A percentile compares a stretch with the other conserved stretches of the same genome.
phyloP scores from a whole-genome alignment of 2,888 invertebrate genomes.

The Rhorus exstirpatorius region DNA sequence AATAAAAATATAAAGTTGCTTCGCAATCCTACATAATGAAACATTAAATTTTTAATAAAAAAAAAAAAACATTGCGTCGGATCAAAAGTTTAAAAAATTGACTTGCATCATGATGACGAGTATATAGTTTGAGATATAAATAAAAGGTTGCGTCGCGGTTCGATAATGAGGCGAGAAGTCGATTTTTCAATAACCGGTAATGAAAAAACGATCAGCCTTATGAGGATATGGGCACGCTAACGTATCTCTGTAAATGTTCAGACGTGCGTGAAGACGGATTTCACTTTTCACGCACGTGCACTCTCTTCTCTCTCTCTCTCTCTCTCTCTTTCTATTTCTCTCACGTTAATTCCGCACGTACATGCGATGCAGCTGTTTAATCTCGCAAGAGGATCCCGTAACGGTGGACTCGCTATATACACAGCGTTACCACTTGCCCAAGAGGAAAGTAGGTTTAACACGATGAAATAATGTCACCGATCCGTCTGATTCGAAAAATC shows the following conservation, averaged over 20 bases:
- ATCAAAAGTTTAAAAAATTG: background rate
- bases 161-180: background rate
- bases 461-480: constrained; percentile 10
- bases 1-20: background rate
- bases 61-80: background rate
- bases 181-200: constrained; percentile 39
- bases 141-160: background rate
- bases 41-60: background rate
- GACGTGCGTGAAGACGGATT: constrained; percentile 39
- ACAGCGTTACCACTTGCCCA: background rate
- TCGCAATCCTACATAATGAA: background rate
- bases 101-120: background rate
- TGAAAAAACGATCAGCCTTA: constrained; percentile 31
- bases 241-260: constrained; percentile 22
- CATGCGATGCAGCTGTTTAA: constrained; percentile 33
- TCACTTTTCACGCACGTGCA: constrained; percentile 60
- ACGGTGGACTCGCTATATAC: constrained; percentile 12
- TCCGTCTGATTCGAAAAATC: constrained; percentile 30
- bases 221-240: background rate
- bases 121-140: background rate
- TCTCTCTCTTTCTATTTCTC: constrained; percentile 13
- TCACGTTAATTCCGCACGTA: constrained; percentile 1
- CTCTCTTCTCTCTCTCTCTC: constrained; percentile 21
- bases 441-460: constrained; percentile 18
- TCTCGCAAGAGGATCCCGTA: constrained; percentile 54